These are phyloP conservation scores for Hypolimnas misippus DNA, from an alignment of 2,888 invertebrate species.

Conservation along the genomic window DNA sequence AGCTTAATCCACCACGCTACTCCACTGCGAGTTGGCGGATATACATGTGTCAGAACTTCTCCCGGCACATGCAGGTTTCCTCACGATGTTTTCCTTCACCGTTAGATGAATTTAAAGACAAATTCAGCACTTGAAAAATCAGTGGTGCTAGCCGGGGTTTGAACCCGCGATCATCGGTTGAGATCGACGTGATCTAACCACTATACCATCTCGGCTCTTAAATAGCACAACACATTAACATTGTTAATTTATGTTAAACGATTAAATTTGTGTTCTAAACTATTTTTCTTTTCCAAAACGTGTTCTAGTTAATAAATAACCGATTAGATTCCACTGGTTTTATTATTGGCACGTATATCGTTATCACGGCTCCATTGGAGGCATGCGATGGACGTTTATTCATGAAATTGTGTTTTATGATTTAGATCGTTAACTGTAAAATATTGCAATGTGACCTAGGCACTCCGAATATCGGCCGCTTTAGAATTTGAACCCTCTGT, in stretches of 20 bases:
- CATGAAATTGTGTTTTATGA: slow-evolving; percentile 55
- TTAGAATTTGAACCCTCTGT: neutral
- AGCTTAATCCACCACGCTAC: too few relatives aligned
- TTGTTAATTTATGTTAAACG: neutral
- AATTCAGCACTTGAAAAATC: too few relatives aligned
- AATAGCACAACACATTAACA: neutral
- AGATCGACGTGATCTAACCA: too few relatives aligned
- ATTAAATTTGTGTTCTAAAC: neutral
- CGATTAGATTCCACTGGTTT: slow-evolving; percentile 7
- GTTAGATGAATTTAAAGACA: too few relatives aligned
- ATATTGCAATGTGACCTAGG: slow-evolving; percentile 45
- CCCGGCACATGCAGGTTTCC: too few relatives aligned
- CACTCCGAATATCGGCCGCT: slow-evolving; percentile 3
- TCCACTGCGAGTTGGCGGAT: too few relatives aligned
- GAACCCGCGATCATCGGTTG: too few relatives aligned
- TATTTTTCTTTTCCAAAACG: neutral
- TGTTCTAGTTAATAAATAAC: neutral
- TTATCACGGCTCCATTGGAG: slow-evolving; percentile 22
- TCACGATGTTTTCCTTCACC: too few relatives aligned
- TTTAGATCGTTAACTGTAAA: slow-evolving; percentile 58
- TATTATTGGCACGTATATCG: slow-evolving; percentile 18
- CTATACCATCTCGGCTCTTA: neutral
- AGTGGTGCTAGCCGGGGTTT: too few relatives aligned
- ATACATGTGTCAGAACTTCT: too few relatives aligned
- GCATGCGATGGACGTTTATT: slow-evolving; percentile 52